Conservation (phyloP, 2,888 invertebrate species). For the Tetrapedia diversipes region DNA sequence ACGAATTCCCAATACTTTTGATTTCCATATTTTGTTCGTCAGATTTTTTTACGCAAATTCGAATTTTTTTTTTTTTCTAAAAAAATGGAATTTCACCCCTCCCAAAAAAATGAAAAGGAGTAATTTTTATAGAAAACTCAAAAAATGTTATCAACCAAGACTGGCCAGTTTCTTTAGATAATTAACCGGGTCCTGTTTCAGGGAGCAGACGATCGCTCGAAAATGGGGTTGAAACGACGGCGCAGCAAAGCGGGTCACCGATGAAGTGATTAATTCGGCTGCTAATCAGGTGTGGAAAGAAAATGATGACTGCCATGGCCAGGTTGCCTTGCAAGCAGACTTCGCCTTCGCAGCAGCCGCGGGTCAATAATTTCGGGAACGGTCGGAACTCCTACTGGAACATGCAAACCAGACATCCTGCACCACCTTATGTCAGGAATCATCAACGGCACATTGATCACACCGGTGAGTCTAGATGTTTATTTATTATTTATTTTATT, state of each 20-base stretch:
- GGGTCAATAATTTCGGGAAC: slow-evolving; percentile 75
- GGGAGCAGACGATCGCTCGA: slow-evolving; percentile 71
- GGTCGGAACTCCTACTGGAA: slow-evolving; percentile 78
- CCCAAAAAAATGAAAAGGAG: too few relatives aligned
- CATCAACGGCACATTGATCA: slow-evolving; percentile 79
- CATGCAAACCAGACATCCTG: slow-evolving; percentile 76
- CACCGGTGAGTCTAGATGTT: slow-evolving; percentile 71
- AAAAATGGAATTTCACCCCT: too few relatives aligned
- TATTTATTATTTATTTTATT: too few relatives aligned
- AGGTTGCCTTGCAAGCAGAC: slow-evolving; percentile 81
- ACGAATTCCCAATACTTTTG: too few relatives aligned
- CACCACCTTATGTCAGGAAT: slow-evolving; percentile 77
- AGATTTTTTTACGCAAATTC: too few relatives aligned
- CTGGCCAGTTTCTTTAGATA: too few relatives aligned
- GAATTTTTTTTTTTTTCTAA: too few relatives aligned
- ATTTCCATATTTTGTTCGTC: too few relatives aligned
- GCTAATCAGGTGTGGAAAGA: slow-evolving; percentile 36
- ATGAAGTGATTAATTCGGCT: slow-evolving; percentile 52
- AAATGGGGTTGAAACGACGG: slow-evolving; percentile 78
- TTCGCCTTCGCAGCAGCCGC: slow-evolving; percentile 75
- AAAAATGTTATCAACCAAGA: too few relatives aligned
- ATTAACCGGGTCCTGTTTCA: slow-evolving; percentile 44
- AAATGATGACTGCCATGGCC: slow-evolving; percentile 82
- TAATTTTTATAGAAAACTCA: too few relatives aligned
- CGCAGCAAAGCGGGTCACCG: slow-evolving; percentile 70